Conservation (phyloP, 64 coral and sea anemone genomes). For the Platygyra sinensis region DNA sequence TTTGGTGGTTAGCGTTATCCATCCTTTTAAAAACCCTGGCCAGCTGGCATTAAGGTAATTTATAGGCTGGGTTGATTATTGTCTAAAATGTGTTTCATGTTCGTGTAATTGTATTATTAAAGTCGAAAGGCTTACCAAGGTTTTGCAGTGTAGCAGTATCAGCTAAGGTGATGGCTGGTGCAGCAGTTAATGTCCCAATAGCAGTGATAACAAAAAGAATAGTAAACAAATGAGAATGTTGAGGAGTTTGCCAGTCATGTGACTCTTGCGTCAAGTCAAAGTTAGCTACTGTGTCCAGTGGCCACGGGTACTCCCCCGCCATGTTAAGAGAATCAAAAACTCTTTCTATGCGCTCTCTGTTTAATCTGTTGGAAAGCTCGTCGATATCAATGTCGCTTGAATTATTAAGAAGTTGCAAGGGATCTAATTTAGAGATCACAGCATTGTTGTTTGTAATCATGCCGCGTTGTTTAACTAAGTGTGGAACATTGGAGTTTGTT, state of each 20-base stretch:
- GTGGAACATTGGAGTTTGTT: not conserved
- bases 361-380: not conserved
- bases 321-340: constrained; percentile 84
- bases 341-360: constrained; percentile 60
- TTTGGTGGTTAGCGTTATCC: too few relatives aligned
- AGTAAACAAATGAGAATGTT: constrained; percentile 59
- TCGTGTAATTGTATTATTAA: too few relatives aligned
- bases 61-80: not conserved
- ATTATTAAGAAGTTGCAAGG: not conserved
- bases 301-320: constrained; percentile 83
- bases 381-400: not conserved
- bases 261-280: constrained; percentile 57
- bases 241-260: constrained; percentile 35
- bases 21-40: too few relatives aligned
- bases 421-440: not conserved
- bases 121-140: constrained; percentile 53
- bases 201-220: constrained; percentile 85
- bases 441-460: not conserved
- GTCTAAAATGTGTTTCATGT: not conserved
- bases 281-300: constrained; percentile 77
- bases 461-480: not conserved
- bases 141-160: constrained; percentile 86
- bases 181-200: constrained; percentile 65
- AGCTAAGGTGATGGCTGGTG: constrained; percentile 77
- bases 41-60: too few relatives aligned